Evolutionary conservation across 2,797 vertebrate species (phyloP).

Genomic region (Microctenopoma steveboyesi): DNA sequence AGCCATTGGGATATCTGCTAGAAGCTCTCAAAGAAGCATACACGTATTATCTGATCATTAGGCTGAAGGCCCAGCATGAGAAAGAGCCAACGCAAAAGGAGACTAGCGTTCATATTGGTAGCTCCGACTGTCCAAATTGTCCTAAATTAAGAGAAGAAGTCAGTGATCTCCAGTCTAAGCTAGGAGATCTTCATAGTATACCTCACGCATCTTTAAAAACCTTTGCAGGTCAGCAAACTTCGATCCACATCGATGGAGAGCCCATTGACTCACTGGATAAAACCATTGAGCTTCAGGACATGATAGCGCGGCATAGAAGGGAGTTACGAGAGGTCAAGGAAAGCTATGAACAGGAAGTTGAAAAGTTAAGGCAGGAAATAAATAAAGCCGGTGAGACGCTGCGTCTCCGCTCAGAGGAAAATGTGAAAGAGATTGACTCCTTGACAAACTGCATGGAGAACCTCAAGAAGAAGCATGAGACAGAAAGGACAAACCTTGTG

Average conservation of each 20-base stretch:
- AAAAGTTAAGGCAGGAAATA: conserved; percentile 75
- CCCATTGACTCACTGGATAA: conserved; percentile 77
- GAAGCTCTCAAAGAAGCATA: conserved; percentile 79
- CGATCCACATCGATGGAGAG: conserved; percentile 76
- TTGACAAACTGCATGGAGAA: conserved; percentile 82
- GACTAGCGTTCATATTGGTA: conserved; percentile 22
- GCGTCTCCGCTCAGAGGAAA: conserved; percentile 77
- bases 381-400: conserved; percentile 72
- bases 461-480: conserved; percentile 80
- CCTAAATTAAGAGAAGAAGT: conserved; percentile 69
- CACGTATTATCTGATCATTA: conserved; percentile 71
- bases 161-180: conserved; percentile 66
- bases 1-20: conserved; percentile 66
- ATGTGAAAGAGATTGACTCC: conserved; percentile 79
- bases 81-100: conserved; percentile 51
- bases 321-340: conserved; percentile 81
- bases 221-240: conserved; percentile 31
- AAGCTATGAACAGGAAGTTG: conserved; percentile 72
- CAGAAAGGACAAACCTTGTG: conserved; percentile 66
- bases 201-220: conserved; percentile 43
- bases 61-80: conserved; percentile 67
- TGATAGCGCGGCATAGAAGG: conserved; percentile 76
- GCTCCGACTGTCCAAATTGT: conserved; percentile 70
- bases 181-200: conserved; percentile 64
- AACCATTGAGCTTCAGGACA: conserved; percentile 77